Conservation (phyloP, 35 echinoderm and acorn worm genomes). For the Chiridota heheva region DNA sequence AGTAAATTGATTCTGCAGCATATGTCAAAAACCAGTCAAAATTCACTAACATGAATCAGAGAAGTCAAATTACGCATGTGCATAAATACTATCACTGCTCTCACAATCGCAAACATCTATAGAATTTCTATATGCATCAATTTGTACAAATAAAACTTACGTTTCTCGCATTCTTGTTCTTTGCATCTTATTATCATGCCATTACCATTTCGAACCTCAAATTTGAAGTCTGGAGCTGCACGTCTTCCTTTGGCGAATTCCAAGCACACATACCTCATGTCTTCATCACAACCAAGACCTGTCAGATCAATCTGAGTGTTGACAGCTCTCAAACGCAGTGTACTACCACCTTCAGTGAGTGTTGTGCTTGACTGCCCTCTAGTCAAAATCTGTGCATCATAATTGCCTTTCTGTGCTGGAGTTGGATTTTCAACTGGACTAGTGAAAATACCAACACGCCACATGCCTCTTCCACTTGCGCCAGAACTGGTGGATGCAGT, state of each 20-base stretch:
- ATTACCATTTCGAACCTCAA: constrained; percentile 65
- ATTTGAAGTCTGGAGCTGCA: constrained; percentile 79
- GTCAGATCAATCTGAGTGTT: constrained; percentile 76
- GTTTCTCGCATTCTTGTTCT: constrained; percentile 75
- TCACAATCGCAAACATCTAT: no score
- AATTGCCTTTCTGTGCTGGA: constrained; percentile 47
- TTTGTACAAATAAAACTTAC: no score
- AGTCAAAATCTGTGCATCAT: constrained; percentile 64
- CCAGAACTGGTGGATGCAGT: constrained; percentile 39
- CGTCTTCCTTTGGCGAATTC: constrained; percentile 78
- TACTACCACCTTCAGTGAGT: constrained; percentile 15
- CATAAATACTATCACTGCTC: no score
- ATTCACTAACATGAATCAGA: no score
- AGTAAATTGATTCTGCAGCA: no score
- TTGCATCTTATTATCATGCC: constrained; percentile 64
- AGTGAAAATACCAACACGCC: constrained; percentile 73
- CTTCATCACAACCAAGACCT: constrained; percentile 74
- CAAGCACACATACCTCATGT: constrained; percentile 71
- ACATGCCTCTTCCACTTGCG: constrained; percentile 64
- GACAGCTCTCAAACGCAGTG: constrained; percentile 25
- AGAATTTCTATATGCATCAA: no score
- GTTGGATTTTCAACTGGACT: constrained; percentile 41
- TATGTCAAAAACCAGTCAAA: no score
- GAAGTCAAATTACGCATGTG: no score
- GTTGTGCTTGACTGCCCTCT: constrained; percentile 29